Conservation (phyloP, 2,888 invertebrate genomes). For the Euphydryas editha region DNA sequence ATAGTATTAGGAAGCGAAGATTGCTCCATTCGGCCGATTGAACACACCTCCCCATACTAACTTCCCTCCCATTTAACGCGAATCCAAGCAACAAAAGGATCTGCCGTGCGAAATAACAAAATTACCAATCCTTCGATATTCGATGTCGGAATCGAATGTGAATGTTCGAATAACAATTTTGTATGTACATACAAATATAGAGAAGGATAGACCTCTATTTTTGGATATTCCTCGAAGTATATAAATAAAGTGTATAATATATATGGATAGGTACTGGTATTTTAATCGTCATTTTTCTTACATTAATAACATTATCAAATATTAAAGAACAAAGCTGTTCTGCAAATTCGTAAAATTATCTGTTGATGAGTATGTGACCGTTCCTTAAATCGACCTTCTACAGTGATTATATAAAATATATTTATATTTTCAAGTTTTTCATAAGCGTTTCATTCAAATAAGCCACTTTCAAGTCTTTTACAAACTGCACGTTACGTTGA, state of each 20-base stretch:
- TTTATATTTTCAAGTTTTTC: too few relatives aligned
- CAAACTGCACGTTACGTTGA: conserved; percentile 48
- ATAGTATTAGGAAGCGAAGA: conserved; percentile 80
- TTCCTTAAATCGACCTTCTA: too few relatives aligned
- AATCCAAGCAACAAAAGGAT: conserved; percentile 80
- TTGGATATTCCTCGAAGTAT: background rate
- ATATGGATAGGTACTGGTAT: too few relatives aligned
- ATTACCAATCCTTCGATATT: conserved; percentile 71
- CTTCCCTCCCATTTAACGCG: conserved; percentile 82
- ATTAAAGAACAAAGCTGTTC: background rate
- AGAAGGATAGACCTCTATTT: background rate
- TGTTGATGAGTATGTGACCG: too few relatives aligned
- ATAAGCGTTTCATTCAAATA: background rate
- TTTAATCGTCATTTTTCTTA: too few relatives aligned
- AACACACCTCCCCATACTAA: conserved; percentile 77
- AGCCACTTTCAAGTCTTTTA: conserved; percentile 19
- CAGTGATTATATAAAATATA: too few relatives aligned
- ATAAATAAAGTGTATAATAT: too few relatives aligned
- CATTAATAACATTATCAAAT: background rate
- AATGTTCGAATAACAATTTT: conserved; percentile 22
- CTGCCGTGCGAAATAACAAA: conserved; percentile 81
- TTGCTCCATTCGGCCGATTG: conserved; percentile 79
- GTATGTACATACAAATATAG: conserved; percentile 5
- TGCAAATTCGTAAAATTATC: background rate
- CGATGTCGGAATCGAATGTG: conserved; percentile 42